Conservation (phyloP, 2,113 vertebrate species). For the Bothrops jararaca region DNA sequence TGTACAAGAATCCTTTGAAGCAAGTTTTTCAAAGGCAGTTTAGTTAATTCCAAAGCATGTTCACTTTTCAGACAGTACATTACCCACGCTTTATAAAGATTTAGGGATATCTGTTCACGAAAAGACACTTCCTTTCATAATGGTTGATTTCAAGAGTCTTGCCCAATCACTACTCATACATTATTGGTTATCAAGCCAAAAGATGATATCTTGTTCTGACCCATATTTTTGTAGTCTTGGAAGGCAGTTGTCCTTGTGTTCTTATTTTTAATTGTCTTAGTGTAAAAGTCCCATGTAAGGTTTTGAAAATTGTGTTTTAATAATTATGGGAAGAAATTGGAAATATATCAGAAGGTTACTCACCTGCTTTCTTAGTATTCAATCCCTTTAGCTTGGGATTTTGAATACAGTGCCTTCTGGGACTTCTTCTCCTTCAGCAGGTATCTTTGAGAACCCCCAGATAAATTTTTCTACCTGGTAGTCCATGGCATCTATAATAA, state of each 20-base stretch:
- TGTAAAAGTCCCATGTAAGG: not conserved
- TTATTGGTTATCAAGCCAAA: constrained; percentile 34
- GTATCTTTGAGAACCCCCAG: not conserved
- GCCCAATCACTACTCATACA: constrained; percentile 33
- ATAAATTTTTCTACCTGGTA: not conserved
- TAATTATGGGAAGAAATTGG: not conserved
- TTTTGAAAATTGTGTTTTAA: not conserved
- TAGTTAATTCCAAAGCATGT: constrained; percentile 62
- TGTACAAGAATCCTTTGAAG: constrained; percentile 72
- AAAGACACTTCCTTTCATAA: constrained; percentile 41
- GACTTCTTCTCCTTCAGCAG: not conserved
- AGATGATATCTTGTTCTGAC: constrained; percentile 18
- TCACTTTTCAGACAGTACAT: constrained; percentile 52
- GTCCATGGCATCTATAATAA: not conserved
- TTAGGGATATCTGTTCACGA: constrained; percentile 54
- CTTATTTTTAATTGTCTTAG: not conserved
- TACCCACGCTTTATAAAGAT: constrained; percentile 57
- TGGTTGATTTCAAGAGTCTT: constrained; percentile 37
- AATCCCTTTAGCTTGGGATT: not conserved
- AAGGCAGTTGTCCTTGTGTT: not conserved
- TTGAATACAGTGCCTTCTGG: not conserved
- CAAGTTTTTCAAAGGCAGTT: constrained; percentile 70
- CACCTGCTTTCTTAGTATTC: not conserved
- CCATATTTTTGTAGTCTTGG: not conserved
- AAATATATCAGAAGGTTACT: not conserved